Conservation (phyloP, 2,888 invertebrate species). For the Carterocephalus palaemon region DNA sequence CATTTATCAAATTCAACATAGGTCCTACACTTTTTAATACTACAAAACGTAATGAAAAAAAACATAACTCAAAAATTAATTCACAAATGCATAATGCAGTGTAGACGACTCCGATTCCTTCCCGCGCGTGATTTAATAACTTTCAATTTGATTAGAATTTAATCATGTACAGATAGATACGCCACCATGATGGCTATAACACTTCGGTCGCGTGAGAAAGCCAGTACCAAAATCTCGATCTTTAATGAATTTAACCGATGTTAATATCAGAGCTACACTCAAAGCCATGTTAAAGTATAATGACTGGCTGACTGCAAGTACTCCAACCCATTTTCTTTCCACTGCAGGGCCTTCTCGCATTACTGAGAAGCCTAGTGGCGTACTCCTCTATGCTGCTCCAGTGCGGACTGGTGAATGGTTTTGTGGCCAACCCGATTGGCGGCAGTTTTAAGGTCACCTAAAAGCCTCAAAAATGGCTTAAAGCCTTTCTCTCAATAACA, state of each 20-base stretch:
- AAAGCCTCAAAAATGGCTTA: too few relatives aligned
- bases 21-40: too few relatives aligned
- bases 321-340: too few relatives aligned
- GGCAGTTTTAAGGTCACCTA: too few relatives aligned
- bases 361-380: too few relatives aligned
- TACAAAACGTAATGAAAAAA: background rate
- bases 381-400: too few relatives aligned
- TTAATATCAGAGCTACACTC: slow-evolving; percentile 37
- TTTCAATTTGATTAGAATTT: slow-evolving; percentile 40
- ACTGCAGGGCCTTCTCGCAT: too few relatives aligned
- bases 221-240: slow-evolving; percentile 43
- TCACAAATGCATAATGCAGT: slow-evolving; percentile 37
- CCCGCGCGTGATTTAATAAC: slow-evolving; percentile 31
- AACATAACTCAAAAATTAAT: slow-evolving; percentile 14
- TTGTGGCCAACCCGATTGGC: too few relatives aligned
- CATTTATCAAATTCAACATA: too few relatives aligned
- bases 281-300: slow-evolving; percentile 8
- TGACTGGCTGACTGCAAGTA: too few relatives aligned
- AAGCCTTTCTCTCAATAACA: too few relatives aligned
- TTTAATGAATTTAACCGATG: slow-evolving; percentile 57
- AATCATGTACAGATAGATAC: slow-evolving; percentile 40
- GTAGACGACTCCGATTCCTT: slow-evolving; percentile 36
- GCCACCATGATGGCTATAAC: slow-evolving; percentile 39
- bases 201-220: slow-evolving; percentile 55
- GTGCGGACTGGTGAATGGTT: too few relatives aligned